phyloP scores from a whole-genome alignment of 92 coral and sea anemone genomes.

The Paramuricea clavata region DNA sequence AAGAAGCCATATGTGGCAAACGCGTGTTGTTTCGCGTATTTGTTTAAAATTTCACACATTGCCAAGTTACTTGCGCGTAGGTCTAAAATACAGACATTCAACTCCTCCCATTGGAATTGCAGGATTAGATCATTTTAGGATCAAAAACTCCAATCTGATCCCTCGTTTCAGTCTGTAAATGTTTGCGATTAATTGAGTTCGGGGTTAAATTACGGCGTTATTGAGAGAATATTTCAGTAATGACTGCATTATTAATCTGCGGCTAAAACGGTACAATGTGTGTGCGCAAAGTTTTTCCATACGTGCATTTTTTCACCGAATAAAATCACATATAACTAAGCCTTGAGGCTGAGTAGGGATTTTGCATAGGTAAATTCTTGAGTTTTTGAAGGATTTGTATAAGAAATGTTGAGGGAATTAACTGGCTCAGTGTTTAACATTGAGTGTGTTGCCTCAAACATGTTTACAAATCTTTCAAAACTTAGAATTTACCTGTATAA shows the following conservation, averaged over 20 bases:
- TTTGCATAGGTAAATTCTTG: no score
- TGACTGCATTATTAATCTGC: neutral
- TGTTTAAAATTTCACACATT: neutral
- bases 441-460: no score
- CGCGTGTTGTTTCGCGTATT: neutral
- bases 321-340: no score
- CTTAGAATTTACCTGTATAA: no score
- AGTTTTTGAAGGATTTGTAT: no score
- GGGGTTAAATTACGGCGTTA: neutral
- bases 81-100: neutral
- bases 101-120: constrained; percentile 3
- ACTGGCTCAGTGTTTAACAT: no score
- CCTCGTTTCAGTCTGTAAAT: neutral
- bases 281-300: no score
- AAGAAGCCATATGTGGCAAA: constrained; percentile 7
- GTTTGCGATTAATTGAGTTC: neutral
- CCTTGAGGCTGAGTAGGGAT: no score
- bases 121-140: neutral
- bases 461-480: no score
- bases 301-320: no score
- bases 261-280: neutral
- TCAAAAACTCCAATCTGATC: neutral
- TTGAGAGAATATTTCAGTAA: neutral
- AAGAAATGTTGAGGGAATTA: no score
- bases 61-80: neutral